These are phyloP conservation scores for Scaptomyza tumidula DNA, from an alignment of 2,888 invertebrate species.

Conservation along the genomic window DNA sequence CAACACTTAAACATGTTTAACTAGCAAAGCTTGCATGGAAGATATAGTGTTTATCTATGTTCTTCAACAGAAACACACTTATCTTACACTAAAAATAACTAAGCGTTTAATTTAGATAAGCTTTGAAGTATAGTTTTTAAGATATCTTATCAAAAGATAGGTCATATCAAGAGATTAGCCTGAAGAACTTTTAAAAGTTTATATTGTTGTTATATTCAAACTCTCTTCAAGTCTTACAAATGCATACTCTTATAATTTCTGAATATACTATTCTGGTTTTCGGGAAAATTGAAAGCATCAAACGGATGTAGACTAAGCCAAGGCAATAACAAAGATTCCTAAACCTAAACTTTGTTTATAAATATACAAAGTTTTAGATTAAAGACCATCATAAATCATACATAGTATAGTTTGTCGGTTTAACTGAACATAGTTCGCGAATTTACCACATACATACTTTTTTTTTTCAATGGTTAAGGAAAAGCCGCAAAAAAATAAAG, in stretches of 20 bases:
- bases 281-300: background rate
- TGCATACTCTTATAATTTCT: too few species aligned
- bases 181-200: too few species aligned
- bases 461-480: too few species aligned
- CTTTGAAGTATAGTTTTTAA: too few species aligned
- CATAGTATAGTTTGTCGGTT: conserved; percentile 7
- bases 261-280: too few species aligned
- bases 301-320: background rate
- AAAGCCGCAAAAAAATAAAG: too few species aligned
- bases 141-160: too few species aligned
- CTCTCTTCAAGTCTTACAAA: too few species aligned
- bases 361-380: conserved; percentile 17
- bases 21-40: background rate
- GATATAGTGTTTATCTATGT: background rate
- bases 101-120: too few species aligned
- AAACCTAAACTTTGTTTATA: background rate
- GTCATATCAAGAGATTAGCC: too few species aligned
- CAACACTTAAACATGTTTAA: background rate
- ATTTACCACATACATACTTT: background rate
- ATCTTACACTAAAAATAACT: too few species aligned
- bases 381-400: conserved; percentile 12
- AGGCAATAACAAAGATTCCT: background rate
- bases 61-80: background rate
- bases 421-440: background rate
- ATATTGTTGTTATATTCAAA: too few species aligned